Evolutionary conservation across 2,888 invertebrate species (phyloP), one percentile per base, ranked within the genome.

Genomic region (Lucinisca nassula): DNA sequence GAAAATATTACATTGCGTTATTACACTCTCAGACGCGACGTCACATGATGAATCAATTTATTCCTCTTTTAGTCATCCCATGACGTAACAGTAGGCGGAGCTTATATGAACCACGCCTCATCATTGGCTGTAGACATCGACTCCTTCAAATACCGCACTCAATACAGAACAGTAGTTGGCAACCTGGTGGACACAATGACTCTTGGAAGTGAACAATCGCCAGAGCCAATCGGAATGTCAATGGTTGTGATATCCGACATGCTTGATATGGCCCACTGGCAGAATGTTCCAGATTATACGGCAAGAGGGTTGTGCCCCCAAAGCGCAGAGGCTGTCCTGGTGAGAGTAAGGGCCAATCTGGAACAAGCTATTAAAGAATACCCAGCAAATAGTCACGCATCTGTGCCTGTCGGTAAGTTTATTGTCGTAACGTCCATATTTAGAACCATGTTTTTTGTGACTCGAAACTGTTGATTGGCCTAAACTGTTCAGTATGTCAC

Each of bases 321-420:
- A 40, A 90, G 90, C 72, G 70, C 84, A 14, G 88, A 88, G 73
- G 87, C 86, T 0, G 90, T 88, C 35, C 78, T 90, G 6, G 38
- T 70, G 1, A 76, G 45, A 37, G 74, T 80, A 24, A 88, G 81
- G 45, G 75, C 51, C 45, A 82, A 88, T 38, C 78, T 90, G 35
- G 87, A 90, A 76, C 73, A 85, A 49, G 90, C 90, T 24, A 58
- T 90, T 21, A 84, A 79, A 10, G 90, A 88, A 38, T 90, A 90
- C 72, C 76, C 88, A 10, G 83, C 82, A 12, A 67, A 82, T 49
- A 76, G 75, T 27, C 72, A 79, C 14, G 90, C 90, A 2, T 21
- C 55, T 6, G 51, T 84, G 24, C 87, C 90, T 10, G 55, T 72
- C 45, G 79, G 90, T 90, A 87, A 74, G 90, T 85, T 27, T 21